Evolutionary conservation across 1,140 invertebrate genomes (phyloP), one percentile per base, ranked within the genome.

Genomic region (Gryllus bimaculatus): DNA sequence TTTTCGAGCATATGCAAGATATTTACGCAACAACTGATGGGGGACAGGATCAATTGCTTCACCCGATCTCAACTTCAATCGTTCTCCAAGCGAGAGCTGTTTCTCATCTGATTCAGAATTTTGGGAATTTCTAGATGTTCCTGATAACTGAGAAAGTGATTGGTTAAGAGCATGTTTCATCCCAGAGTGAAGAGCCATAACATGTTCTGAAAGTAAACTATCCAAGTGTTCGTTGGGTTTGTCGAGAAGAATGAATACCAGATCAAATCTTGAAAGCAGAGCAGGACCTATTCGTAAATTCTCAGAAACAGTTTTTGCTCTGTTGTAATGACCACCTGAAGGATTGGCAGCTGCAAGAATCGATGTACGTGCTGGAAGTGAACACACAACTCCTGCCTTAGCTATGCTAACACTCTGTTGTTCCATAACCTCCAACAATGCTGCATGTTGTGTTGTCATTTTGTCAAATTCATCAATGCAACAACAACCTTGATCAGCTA

Each of bases 391-490:
- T n/a, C 93, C 93, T 21, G 93, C 93, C 86, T 98, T 96, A 0
- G 96, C 95, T 79, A 98, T 91, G 84, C 94, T 96, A 4, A 98
- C 92, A 79, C 92, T 91, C 82, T 97, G 94, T 83, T 98, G 96
- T 85, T 98, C 96, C 96, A 99, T 98, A 15, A 94, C 94, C 89
- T 98, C 96, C 74, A 98, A 86, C 66, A 99, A 86, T 76, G 92
- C 91, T 87, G 91, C 81, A 82, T 94, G 91, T 83, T 94, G 93
- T 76, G 85, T 85, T 54, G 88, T 86, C 91, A 98, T 95, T 89
- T 98, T 98, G 86, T 98, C 96, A 85, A 99, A 96, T 86, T 98
- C 97, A 86, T 98, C 97, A 74, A 98, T 95, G 83, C 95, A 97
- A 85, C 96, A 98, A 75, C 91, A 92, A 0, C 96, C 97, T 84